These are phyloP conservation scores for Tinamus major DNA, from an alignment of 2,797 vertebrate genomes.

Conservation along the genomic window DNA sequence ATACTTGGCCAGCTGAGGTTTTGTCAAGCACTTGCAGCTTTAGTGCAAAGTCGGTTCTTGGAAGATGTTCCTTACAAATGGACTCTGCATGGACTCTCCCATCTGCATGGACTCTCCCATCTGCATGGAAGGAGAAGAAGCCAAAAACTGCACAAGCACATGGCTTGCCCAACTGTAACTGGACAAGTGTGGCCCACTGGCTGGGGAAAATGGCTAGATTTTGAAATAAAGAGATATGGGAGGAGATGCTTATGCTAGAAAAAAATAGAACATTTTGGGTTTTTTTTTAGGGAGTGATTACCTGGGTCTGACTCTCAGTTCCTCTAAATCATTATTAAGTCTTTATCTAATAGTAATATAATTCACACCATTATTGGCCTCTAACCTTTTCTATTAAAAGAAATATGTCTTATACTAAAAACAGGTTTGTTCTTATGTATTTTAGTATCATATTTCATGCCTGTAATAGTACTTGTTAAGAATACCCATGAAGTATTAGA, in stretches of 20 bases:
- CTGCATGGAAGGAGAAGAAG: background rate
- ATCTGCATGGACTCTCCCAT: background rate
- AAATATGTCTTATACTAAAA: background rate
- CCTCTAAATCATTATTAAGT: background rate
- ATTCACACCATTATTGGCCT: background rate
- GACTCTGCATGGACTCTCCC: too few relatives aligned
- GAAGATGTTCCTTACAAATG: background rate
- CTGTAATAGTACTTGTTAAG: background rate
- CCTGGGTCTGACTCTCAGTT: background rate
- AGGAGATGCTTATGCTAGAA: background rate
- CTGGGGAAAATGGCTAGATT: background rate
- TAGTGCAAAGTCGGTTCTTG: background rate
- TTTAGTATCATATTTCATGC: background rate
- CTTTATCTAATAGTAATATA: background rate
- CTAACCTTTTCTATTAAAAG: background rate
- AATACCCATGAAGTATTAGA: background rate
- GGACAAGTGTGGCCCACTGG: background rate
- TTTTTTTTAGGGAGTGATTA: background rate
- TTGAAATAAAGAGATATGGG: background rate
- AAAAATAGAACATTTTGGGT: background rate
- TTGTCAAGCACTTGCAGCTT: background rate
- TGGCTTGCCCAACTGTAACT: background rate
- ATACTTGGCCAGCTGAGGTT: background rate
- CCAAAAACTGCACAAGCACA: background rate
- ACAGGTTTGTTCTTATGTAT: background rate